phyloP scores from a whole-genome alignment of 2,888 invertebrate species.

The Allolobophora icterica region DNA sequence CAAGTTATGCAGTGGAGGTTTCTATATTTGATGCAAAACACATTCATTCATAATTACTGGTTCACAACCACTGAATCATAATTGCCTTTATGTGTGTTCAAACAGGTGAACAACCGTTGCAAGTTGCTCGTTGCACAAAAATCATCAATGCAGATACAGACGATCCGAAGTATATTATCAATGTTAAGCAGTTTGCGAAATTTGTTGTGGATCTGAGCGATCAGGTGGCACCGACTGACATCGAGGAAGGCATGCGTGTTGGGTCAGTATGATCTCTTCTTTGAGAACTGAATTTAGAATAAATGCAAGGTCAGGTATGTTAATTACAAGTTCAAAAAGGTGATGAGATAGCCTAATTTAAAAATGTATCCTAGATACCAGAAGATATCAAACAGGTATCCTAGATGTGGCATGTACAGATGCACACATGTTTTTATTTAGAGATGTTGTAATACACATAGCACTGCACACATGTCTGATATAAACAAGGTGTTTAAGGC shows the following conservation, averaged over 20 bases:
- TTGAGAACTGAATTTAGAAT: too few relatives aligned
- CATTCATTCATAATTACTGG: neutral
- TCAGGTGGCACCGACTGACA: slow-evolving; percentile 97
- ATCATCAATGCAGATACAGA: slow-evolving; percentile 88
- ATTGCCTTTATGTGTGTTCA: neutral
- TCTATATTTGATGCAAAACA: neutral
- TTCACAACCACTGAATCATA: neutral
- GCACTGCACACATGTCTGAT: too few relatives aligned
- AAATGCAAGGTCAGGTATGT: too few relatives aligned
- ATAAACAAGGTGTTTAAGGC: too few relatives aligned
- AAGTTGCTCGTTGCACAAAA: slow-evolving; percentile 97
- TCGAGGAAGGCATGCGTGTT: slow-evolving; percentile 89
- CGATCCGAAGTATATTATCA: slow-evolving; percentile 98
- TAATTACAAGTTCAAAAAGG: too few relatives aligned
- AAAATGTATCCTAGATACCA: too few relatives aligned
- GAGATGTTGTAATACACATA: too few relatives aligned
- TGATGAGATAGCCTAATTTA: too few relatives aligned
- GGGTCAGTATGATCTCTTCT: slow-evolving; percentile 67
- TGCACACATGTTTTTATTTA: too few relatives aligned
- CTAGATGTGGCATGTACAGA: too few relatives aligned
- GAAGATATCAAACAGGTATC: too few relatives aligned
- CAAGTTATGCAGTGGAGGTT: neutral
- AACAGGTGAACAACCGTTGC: slow-evolving; percentile 65
- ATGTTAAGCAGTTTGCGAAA: slow-evolving; percentile 99
- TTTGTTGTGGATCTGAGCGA: slow-evolving; percentile 98